Evolutionary conservation across 2,113 vertebrate genomes (phyloP).

Genomic region (Leptodactylus fuscus): DNA sequence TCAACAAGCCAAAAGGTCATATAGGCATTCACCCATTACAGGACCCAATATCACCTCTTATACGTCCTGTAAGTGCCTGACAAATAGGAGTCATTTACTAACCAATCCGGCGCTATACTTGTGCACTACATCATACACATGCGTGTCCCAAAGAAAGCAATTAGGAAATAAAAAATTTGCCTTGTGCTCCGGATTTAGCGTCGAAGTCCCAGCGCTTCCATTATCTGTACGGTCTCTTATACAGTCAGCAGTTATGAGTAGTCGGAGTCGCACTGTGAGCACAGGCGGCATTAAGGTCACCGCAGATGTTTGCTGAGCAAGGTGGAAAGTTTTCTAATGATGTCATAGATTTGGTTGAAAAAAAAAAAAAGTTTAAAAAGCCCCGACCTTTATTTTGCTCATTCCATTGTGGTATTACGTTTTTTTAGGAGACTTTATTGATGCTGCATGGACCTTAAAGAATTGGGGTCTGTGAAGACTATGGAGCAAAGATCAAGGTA

Average conservation of each 20-base stretch:
- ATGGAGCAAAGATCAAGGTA: background rate
- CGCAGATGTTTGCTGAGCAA: background rate
- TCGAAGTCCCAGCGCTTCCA: background rate
- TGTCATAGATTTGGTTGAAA: background rate
- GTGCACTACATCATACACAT: background rate
- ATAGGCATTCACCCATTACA: too few relatives aligned
- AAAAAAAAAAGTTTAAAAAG: background rate
- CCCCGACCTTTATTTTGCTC: too few relatives aligned
- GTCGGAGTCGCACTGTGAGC: background rate
- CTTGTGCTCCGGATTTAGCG: background rate
- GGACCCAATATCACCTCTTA: too few relatives aligned
- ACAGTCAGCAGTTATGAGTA: background rate
- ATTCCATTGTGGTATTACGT: too few relatives aligned
- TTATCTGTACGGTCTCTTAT: background rate
- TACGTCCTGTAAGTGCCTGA: too few relatives aligned
- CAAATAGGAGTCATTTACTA: too few relatives aligned
- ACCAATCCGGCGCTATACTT: background rate
- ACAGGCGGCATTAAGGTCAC: background rate
- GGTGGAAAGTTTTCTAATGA: background rate
- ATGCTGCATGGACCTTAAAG: background rate
- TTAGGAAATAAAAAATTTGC: background rate
- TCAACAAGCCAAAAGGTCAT: too few relatives aligned
- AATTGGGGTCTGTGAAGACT: background rate
- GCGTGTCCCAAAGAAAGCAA: background rate
- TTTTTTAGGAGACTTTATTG: too few relatives aligned